Evolutionary conservation across 1,140 invertebrate species (phyloP).

Genomic region (Aphidius ervi): DNA sequence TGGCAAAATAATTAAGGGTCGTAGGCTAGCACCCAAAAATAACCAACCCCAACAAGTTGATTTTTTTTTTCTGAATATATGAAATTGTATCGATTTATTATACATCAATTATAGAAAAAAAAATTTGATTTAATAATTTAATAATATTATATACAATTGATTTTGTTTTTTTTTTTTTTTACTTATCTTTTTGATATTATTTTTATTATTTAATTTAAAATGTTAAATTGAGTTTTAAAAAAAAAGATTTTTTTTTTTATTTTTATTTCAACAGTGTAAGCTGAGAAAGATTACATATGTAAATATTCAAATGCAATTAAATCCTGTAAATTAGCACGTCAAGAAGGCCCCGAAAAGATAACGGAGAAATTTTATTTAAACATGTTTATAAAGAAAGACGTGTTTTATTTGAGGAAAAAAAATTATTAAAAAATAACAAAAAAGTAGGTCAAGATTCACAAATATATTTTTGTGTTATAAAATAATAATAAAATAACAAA

Average conservation of each 20-base stretch:
- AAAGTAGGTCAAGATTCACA: conserved; percentile 25
- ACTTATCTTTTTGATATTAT: no score
- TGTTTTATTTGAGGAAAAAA: not conserved
- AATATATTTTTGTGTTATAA: not conserved
- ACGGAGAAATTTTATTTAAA: conserved; percentile 11
- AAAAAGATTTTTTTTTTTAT: no score
- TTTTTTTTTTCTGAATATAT: no score
- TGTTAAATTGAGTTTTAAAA: no score
- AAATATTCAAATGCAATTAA: conserved; percentile 9
- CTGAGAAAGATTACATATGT: no score
- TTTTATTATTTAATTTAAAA: no score
- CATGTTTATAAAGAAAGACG: not conserved
- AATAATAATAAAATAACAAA: not conserved
- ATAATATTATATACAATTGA: no score
- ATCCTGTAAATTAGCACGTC: conserved; percentile 6
- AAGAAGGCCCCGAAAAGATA: not conserved
- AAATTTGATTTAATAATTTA: no score
- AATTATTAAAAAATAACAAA: conserved; percentile 6
- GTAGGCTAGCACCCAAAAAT: not conserved
- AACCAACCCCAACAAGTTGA: conserved; percentile 3
- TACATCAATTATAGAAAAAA: no score
- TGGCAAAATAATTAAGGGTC: conserved; percentile 6
- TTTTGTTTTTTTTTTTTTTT: no score
- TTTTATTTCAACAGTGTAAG: no score
- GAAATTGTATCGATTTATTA: no score